Base-by-base conservation (phyloP, 2,888 invertebrate species). In the Hypselothyrea guttata region DNA sequence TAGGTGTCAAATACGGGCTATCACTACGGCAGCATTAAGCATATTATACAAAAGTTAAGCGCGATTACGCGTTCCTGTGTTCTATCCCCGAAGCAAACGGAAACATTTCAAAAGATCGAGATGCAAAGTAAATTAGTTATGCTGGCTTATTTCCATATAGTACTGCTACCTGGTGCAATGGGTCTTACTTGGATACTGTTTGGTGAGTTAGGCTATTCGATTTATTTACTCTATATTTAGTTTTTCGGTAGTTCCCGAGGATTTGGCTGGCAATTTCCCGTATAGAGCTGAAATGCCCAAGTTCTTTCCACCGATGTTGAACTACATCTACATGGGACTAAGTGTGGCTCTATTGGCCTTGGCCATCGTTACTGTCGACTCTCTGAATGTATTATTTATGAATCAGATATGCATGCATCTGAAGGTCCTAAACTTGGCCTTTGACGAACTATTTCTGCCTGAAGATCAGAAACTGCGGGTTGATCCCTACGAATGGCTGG, bases 331-430 rank as follows among this genome's bases (percentile, higher is more conserved):
- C 12, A 87, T 81, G 83, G 70, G 83, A 0, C 0, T 76, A 0
- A 58, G 75, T 8, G 71, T 78, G 0, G 7, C 68, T 0, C n/a
- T 84, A 0, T 40, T 64, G 22, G 82, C 75, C 0, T 13, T 86
- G 9, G 81, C 82, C 53, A 70, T 77, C 7, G 69, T 84, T 0
- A 51, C 77, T 9, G 66, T 86, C 0, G 88, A 88, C 59, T 83
- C 68, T 54, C 57, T 88, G 2, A 86, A 86, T 49, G 54, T 86
- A 0, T 66, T 72, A 7, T 38, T 87, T 1, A 86, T 88, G 55
- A 86, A 76, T 46, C 86, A 87, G 30, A 73, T 85, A 7, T 76
- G 87, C 15, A 79, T 75, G 63, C 87, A 88, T 41, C 65, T 88
- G 3, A 83, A 83, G 40, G 74, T 81, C 0, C 57, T 88, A 2